Percentiles rank a stretch among this genome's conserved stretches.
Evolutionary conservation across 2,113 vertebrate genomes (phyloP).

Genomic region (Lamprotornis superbus): DNA sequence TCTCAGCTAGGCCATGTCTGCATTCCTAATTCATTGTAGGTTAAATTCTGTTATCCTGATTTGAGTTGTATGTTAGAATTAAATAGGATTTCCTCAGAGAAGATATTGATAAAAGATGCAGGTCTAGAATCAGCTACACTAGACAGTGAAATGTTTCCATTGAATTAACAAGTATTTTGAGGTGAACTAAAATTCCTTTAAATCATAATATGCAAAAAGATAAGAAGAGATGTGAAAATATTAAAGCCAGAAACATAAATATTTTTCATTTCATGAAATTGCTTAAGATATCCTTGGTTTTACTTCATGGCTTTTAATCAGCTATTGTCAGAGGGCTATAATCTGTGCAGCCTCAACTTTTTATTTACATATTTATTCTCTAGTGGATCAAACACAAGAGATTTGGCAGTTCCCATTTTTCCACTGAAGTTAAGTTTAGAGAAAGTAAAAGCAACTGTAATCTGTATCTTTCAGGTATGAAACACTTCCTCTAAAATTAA

Average conservation of each 20-base stretch:
- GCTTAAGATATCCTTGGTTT: neutral
- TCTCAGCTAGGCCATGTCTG: neutral
- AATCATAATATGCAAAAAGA: neutral
- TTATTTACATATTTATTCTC: neutral
- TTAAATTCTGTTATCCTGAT: neutral
- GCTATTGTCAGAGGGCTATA: neutral
- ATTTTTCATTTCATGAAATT: neutral
- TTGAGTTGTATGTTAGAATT: neutral
- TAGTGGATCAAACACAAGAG: neutral
- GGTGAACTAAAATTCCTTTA: neutral
- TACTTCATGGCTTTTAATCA: neutral
- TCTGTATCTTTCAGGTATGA: neutral
- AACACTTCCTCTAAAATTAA: slow-evolving; percentile 11
- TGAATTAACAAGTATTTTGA: neutral
- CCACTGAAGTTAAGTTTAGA: neutral
- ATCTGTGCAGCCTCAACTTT: neutral
- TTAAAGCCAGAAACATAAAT: neutral
- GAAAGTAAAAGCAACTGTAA: neutral
- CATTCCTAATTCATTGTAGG: neutral
- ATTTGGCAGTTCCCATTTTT: neutral
- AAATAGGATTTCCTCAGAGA: neutral
- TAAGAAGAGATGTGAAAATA: neutral
- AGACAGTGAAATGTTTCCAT: neutral
- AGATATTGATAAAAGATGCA: neutral
- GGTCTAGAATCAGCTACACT: neutral